Conservation (phyloP, 2,888 invertebrate genomes). For the Selenia dentaria region DNA sequence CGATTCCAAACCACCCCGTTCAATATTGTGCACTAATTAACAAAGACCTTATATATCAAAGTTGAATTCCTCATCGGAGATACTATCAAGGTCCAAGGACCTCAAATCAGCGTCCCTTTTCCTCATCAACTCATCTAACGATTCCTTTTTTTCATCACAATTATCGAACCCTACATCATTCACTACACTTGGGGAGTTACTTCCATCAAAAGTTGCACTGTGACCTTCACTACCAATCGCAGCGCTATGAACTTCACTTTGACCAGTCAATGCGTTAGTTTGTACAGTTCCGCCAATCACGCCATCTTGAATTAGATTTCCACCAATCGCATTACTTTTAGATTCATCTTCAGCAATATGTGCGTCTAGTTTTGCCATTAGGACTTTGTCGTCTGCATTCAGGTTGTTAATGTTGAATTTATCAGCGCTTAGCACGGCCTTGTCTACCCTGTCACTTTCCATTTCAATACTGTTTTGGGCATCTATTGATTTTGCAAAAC, state of each 20-base stretch:
- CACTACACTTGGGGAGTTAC: neutral
- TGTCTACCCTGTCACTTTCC: neutral
- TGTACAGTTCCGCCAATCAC: slow-evolving; percentile 19
- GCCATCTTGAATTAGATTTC: neutral
- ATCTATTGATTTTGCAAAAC: neutral
- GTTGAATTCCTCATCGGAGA: slow-evolving; percentile 50
- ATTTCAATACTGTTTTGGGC: neutral
- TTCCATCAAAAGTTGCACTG: neutral
- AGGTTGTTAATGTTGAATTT: slow-evolving; percentile 36
- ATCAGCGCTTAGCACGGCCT: slow-evolving; percentile 9
- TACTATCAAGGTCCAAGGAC: slow-evolving; percentile 42
- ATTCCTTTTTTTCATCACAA: slow-evolving; percentile 12
- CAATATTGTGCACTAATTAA: no score
- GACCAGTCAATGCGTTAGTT: no score
- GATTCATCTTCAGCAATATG: slow-evolving; percentile 40
- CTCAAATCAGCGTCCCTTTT: slow-evolving; percentile 20
- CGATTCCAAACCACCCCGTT: no score
- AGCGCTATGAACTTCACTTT: slow-evolving; percentile 1
- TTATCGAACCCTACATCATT: slow-evolving; percentile 2
- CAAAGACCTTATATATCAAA: no score
- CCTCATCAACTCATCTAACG: slow-evolving; percentile 8
- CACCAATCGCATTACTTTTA: neutral
- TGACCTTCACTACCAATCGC: neutral
- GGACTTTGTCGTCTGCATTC: slow-evolving; percentile 45
- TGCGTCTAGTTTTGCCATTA: slow-evolving; percentile 48